phyloP scores from a whole-genome alignment of 2,797 vertebrate genomes.

The Apogon talboti region DNA sequence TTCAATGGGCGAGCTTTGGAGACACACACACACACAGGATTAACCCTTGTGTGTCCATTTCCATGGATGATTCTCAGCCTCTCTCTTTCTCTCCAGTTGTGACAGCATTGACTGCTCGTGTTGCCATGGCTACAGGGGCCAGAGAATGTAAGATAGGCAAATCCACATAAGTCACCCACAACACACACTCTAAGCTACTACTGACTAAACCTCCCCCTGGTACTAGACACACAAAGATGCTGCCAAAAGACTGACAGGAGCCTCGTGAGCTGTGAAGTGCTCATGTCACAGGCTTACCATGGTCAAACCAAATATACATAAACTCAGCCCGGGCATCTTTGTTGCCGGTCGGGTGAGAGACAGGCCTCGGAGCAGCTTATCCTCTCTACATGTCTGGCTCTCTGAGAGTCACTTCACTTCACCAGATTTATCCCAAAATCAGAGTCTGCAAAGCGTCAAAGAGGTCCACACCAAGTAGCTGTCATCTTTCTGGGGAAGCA shows the following conservation, averaged over 20 bases:
- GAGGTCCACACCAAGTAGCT: not conserved
- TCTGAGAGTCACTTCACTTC: conserved; percentile 36
- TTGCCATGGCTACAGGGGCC: conserved; percentile 82
- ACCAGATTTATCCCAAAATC: conserved; percentile 23
- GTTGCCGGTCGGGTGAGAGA: conserved; percentile 54
- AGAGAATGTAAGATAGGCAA: conserved; percentile 79
- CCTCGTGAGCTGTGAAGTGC: conserved; percentile 67
- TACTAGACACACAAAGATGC: conserved; percentile 72
- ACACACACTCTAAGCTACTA: conserved; percentile 73
- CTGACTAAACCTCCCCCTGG: conserved; percentile 66
- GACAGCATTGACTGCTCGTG: conserved; percentile 76
- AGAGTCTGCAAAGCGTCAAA: conserved; percentile 13
- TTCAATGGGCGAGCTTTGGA: conserved; percentile 74
- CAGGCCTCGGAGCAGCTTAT: conserved; percentile 58
- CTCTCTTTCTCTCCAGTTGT: conserved; percentile 60
- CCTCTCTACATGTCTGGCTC: conserved; percentile 51
- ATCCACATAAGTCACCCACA: conserved; percentile 79
- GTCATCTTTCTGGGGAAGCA: conserved; percentile 26
- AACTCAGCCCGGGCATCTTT: conserved; percentile 58
- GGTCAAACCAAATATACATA: conserved; percentile 57
- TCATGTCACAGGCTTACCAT: conserved; percentile 63
- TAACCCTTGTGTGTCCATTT: conserved; percentile 82
- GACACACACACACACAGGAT: conserved; percentile 64
- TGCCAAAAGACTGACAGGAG: conserved; percentile 65
- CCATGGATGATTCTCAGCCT: conserved; percentile 75